A percentile compares a stretch with the other conserved stretches of the same genome.
Conservation (phyloP, 2,888 invertebrate species). For the Tuberolachnus salignus region DNA sequence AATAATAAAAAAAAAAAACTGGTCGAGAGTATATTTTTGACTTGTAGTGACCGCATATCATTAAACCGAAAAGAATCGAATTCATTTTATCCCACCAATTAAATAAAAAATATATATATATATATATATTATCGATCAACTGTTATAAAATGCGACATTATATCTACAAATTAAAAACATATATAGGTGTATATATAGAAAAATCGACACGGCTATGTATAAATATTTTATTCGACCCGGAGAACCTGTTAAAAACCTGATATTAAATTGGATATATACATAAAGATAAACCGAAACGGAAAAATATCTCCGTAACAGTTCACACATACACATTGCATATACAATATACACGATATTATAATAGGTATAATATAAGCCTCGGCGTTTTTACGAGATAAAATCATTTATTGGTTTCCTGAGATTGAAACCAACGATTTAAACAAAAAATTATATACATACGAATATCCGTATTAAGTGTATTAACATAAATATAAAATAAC, state of each 20-base stretch:
- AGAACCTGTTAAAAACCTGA: slow-evolving; percentile 49
- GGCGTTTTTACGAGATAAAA: slow-evolving; percentile 27
- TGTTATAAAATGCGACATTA: slow-evolving; percentile 18
- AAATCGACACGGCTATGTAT: slow-evolving; percentile 24
- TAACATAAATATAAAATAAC: background rate
- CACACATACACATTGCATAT: slow-evolving; percentile 26
- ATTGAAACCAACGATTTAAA: background rate
- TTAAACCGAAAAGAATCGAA: slow-evolving; percentile 40
- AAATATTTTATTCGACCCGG: slow-evolving; percentile 41
- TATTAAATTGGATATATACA: slow-evolving; percentile 30
- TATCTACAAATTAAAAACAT: slow-evolving; percentile 20
- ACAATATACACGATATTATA: slow-evolving; percentile 11
- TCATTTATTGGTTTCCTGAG: slow-evolving; percentile 1
- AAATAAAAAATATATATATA: slow-evolving; percentile 8
- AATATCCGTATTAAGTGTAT: background rate
- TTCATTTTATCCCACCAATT: slow-evolving; percentile 43
- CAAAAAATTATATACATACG: background rate
- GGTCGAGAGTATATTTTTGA: slow-evolving; percentile 34
- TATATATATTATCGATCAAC: slow-evolving; percentile 6
- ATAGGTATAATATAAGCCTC: slow-evolving; percentile 8
- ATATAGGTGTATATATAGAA: slow-evolving; percentile 17
- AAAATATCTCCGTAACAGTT: slow-evolving; percentile 30
- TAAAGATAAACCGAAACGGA: background rate
- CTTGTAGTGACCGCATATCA: slow-evolving; percentile 24
- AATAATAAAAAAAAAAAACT: slow-evolving; percentile 46